Conservation (phyloP, 2,888 invertebrate species). For the Conchocele bisecta region DNA sequence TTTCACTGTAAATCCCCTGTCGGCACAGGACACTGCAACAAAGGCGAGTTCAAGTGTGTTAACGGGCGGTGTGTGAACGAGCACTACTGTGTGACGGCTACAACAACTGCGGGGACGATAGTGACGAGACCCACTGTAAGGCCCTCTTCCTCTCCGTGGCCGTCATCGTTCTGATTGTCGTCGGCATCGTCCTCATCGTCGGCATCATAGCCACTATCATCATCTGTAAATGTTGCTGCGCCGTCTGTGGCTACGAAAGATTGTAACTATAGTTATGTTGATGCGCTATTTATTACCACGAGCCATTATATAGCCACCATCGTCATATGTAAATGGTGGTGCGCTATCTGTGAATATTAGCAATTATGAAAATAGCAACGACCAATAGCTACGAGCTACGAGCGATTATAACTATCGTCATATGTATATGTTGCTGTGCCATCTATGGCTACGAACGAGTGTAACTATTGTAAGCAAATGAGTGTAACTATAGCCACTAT, state of each 20-base stretch:
- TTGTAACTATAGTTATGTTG: constrained; percentile 4
- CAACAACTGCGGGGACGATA: constrained; percentile 57
- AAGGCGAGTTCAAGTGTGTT: constrained; percentile 47
- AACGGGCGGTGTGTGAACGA: constrained; percentile 34
- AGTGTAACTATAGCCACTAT: constrained; percentile 21
- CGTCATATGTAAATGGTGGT: neutral
- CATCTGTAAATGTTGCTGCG: constrained; percentile 37
- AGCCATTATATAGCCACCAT: too few relatives aligned
- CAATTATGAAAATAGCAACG: too few relatives aligned
- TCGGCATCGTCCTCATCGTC: constrained; percentile 41
- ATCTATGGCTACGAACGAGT: too few relatives aligned
- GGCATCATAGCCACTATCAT: constrained; percentile 28
- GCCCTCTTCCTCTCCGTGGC: constrained; percentile 30
- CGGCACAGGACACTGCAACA: constrained; percentile 26
- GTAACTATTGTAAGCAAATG: too few relatives aligned
- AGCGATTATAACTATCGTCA: too few relatives aligned
- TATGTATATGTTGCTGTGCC: too few relatives aligned
- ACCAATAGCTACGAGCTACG: neutral
- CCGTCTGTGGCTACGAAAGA: constrained; percentile 25
- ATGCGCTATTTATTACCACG: too few relatives aligned
- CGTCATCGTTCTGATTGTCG: constrained; percentile 48
- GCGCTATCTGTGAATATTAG: too few relatives aligned
- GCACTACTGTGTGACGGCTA: constrained; percentile 43
- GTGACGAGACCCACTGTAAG: constrained; percentile 42
- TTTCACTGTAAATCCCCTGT: neutral